Percentiles rank a stretch among this genome's conserved stretches.
phyloP scores from a whole-genome alignment of 2,797 vertebrate genomes.

The Tokudaia tokunoshimensis region DNA sequence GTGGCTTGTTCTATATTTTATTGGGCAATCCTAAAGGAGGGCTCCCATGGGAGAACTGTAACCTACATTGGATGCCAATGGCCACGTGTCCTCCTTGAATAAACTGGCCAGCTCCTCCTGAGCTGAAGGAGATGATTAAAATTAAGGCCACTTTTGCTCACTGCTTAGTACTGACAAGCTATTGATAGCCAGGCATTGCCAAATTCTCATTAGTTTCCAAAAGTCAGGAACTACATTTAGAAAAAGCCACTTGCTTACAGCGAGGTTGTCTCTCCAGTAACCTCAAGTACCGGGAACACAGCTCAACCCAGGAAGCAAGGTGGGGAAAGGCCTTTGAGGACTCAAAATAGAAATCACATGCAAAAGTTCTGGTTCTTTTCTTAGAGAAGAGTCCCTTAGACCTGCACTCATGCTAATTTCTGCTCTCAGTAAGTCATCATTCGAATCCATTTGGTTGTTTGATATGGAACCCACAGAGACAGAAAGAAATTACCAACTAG shows the following conservation, averaged over 20 bases:
- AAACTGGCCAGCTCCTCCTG: conserved; percentile 44
- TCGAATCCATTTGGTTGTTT: conserved; percentile 52
- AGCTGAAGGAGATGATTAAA: conserved; percentile 58
- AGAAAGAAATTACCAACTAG: conserved; percentile 9
- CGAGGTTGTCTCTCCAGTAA: conserved; percentile 76
- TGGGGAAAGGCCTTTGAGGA: conserved; percentile 49
- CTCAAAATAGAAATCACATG: conserved; percentile 80
- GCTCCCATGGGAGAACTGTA: background rate
- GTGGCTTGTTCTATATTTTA: background rate
- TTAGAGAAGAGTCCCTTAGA: conserved; percentile 71
- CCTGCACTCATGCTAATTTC: conserved; percentile 42
- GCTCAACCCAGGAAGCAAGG: conserved; percentile 71
- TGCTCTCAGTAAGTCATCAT: conserved; percentile 35
- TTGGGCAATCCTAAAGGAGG: background rate
- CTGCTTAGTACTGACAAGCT: conserved; percentile 69
- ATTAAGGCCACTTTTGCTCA: conserved; percentile 69
- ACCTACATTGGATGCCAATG: background rate
- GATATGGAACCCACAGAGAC: conserved; percentile 27
- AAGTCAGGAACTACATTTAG: conserved; percentile 79
- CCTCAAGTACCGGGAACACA: conserved; percentile 79
- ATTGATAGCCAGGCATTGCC: conserved; percentile 77
- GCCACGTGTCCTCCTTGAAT: background rate
- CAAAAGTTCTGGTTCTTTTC: conserved; percentile 56
- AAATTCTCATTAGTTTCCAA: conserved; percentile 81
- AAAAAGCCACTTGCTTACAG: conserved; percentile 61